Evolutionary conservation across 2,888 invertebrate species (phyloP), one percentile per base, ranked within the genome.

Genomic region (Parelbella ahira): DNA sequence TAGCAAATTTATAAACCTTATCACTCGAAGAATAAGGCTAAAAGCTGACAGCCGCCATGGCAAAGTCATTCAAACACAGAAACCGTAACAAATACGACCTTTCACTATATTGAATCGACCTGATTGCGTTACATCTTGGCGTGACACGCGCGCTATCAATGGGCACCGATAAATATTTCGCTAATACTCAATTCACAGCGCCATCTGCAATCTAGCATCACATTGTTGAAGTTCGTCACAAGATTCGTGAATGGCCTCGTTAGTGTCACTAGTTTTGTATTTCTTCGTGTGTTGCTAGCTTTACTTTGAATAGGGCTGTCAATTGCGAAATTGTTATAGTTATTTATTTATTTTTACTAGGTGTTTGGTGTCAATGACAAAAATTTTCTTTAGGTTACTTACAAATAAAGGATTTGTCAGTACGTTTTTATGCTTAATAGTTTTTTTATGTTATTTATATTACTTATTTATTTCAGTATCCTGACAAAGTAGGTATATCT

Each of bases 161-260:
- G 43, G 48, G 30, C 3, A 9, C 42, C 34, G 39, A 51, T 50
- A 50, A 49, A 55, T 52, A 50, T 58, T 60, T 56, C 53, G 53
- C 61, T 60, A 59, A 59, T 57, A 49, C 50, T 24, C 51, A 32
- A 59, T 59, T 56, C 61, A 58, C 49, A 47, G 37, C 32, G 32
- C 44, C 38, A 43, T 36, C 47, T 43, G 43, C 50, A 54, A 53
- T 55, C 56, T 54, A 57, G 49, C 44, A 37, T 65, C 56, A 44
- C 24, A 44, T 44, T 44, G 37, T 37, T 24, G 37, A 23, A 27
- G 27, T 42, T 3, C 44, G 37, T 33, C 32, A 37, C 11, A 9
- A 18, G 37, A 9, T 36, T 49, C 42, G 54, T 82, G 80, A 82
- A 86, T 84, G 64, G 73, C 57, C 72, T 86, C 84, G 84, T 86